phyloP scores from a whole-genome alignment of 2,797 vertebrate species.

The Mico argentatus region DNA sequence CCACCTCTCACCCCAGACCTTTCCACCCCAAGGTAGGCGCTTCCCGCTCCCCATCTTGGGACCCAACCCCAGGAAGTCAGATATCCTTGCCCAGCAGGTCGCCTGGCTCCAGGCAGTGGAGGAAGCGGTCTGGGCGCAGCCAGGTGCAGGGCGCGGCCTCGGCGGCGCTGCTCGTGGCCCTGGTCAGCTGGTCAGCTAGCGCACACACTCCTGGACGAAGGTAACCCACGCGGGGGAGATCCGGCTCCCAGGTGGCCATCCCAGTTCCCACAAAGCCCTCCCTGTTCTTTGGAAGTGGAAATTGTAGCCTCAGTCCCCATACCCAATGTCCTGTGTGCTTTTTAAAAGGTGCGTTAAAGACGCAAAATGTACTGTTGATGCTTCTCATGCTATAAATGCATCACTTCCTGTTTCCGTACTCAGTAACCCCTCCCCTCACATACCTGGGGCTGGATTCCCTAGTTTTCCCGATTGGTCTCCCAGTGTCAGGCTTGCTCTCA shows the following conservation, averaged over 20 bases:
- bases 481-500: background rate
- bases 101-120: accelerated
- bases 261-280: background rate
- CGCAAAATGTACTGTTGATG: background rate
- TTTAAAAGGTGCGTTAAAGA: background rate
- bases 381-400: background rate
- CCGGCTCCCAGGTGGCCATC: background rate
- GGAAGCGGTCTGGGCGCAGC: accelerated
- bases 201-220: background rate
- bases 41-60: background rate
- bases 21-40: accelerated
- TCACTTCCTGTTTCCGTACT: background rate
- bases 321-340: background rate
- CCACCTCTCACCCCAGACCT: background rate
- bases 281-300: background rate
- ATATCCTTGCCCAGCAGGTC: background rate
- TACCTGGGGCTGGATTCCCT: background rate
- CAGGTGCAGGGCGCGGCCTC: accelerated
- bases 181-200: background rate
- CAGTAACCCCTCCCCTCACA: background rate
- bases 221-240: accelerated
- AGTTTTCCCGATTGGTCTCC: background rate
- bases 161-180: accelerated
- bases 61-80: background rate
- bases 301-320: background rate